Conservation (phyloP, 1,140 invertebrate species). For the Akabosia matsudoensis region DNA sequence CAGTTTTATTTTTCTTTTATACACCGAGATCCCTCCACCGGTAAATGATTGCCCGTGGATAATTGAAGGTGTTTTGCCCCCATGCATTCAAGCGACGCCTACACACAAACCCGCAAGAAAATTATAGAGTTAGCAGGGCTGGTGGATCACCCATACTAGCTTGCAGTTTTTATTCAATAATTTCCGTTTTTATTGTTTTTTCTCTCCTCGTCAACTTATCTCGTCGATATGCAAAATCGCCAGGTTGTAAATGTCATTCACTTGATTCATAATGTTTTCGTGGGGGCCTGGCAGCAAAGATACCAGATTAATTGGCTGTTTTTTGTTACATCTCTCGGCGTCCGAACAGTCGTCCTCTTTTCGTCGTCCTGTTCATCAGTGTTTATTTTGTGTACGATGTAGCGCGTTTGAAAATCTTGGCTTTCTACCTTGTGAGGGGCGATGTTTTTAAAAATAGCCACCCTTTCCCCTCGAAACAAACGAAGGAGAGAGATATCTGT, state of each 20-base stretch:
- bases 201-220: too few relatives aligned
- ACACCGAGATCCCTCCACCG: not conserved
- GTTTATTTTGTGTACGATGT: too few relatives aligned
- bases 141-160: too few relatives aligned
- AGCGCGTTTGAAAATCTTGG: too few relatives aligned
- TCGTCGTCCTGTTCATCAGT: too few relatives aligned
- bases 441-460: constrained; percentile 17
- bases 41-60: too few relatives aligned
- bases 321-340: not conserved
- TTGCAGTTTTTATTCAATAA: too few relatives aligned
- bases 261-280: not conserved
- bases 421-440: too few relatives aligned
- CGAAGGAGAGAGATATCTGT: too few relatives aligned
- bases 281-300: not conserved
- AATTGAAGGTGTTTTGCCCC: not conserved
- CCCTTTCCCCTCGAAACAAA: not conserved
- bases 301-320: not conserved
- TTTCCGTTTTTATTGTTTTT: too few relatives aligned
- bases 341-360: not conserved
- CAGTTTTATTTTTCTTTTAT: not conserved
- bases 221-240: not conserved
- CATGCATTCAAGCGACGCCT: not conserved
- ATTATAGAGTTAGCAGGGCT: not conserved
- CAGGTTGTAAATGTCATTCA: constrained; percentile 4
- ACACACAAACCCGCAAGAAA: not conserved